Percentiles rank a stretch among this genome's conserved stretches.
Conservation (phyloP, 2,888 invertebrate genomes). For the Philonicus albiceps region DNA sequence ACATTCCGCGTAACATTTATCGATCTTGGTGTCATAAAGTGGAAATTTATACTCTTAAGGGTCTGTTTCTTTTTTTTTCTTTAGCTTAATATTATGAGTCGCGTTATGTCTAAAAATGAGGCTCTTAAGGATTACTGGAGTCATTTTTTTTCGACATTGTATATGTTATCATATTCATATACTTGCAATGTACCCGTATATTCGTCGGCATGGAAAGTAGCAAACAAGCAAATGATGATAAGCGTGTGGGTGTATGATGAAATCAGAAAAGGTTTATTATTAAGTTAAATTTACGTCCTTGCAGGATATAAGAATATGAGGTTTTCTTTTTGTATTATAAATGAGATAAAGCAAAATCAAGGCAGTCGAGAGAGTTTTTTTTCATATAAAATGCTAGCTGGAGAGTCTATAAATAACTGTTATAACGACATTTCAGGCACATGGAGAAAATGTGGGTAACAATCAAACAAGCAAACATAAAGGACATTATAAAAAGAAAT, state of each 20-base stretch:
- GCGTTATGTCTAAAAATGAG: not conserved
- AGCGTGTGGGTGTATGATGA: not conserved
- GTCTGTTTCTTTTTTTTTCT: not conserved
- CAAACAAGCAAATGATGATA: not conserved
- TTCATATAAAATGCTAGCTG: too few relatives aligned
- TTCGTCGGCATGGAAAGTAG: not conserved
- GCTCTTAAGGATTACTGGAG: not conserved
- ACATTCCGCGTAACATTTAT: not conserved
- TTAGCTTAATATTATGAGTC: not conserved
- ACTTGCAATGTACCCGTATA: not conserved
- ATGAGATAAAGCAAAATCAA: not conserved
- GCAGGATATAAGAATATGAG: not conserved
- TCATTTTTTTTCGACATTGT: not conserved
- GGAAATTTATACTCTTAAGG: not conserved
- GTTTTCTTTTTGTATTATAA: not conserved
- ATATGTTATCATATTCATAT: not conserved
- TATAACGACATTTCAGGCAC: too few relatives aligned
- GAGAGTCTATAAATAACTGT: too few relatives aligned
- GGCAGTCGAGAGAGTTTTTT: not conserved
- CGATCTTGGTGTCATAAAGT: not conserved
- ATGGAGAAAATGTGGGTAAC: too few relatives aligned
- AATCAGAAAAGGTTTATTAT: not conserved
- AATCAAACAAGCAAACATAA: too few relatives aligned
- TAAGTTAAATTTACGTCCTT: not conserved
- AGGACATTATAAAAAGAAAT: too few relatives aligned